Conservation (phyloP, 1,140 invertebrate species). For the Maconellicoccus hirsutus region DNA sequence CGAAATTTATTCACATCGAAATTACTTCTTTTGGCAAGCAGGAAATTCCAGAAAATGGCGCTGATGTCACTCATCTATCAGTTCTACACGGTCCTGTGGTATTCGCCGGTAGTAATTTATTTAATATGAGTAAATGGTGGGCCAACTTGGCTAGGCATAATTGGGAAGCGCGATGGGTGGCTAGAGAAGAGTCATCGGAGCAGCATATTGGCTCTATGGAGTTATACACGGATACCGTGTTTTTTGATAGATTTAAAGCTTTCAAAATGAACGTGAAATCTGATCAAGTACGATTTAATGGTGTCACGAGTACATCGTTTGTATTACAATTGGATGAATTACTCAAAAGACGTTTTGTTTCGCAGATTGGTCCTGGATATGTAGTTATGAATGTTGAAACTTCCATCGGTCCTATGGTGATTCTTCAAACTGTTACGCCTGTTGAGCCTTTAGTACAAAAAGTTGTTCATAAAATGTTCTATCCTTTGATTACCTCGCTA, state of each 20-base stretch:
- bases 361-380: conserved; percentile 65
- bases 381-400: conserved; percentile 56
- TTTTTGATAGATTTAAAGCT: conserved; percentile 43
- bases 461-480: conserved; percentile 64
- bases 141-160: conserved; percentile 31
- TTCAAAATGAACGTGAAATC: conserved; percentile 42
- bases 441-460: conserved; percentile 63
- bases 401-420: conserved; percentile 48
- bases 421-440: conserved; percentile 69
- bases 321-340: background rate
- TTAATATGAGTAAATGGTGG: conserved; percentile 24
- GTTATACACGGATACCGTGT: conserved; percentile 43
- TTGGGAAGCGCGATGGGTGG: conserved; percentile 34
- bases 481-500: conserved; percentile 43
- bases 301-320: too few relatives aligned
- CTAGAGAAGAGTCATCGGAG: conserved; percentile 26
- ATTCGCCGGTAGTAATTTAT: conserved; percentile 42
- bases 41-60: conserved; percentile 87
- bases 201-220: conserved; percentile 47
- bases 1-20: too few relatives aligned
- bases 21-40: conserved; percentile 36
- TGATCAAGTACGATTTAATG: conserved; percentile 38
- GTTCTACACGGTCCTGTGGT: conserved; percentile 55
- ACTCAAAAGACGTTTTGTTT: background rate
- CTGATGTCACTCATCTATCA: conserved; percentile 62